Evolutionary conservation across 2,113 vertebrate species (phyloP), one percentile per base, ranked within the genome.

Genomic region (Bungarus multicinctus): DNA sequence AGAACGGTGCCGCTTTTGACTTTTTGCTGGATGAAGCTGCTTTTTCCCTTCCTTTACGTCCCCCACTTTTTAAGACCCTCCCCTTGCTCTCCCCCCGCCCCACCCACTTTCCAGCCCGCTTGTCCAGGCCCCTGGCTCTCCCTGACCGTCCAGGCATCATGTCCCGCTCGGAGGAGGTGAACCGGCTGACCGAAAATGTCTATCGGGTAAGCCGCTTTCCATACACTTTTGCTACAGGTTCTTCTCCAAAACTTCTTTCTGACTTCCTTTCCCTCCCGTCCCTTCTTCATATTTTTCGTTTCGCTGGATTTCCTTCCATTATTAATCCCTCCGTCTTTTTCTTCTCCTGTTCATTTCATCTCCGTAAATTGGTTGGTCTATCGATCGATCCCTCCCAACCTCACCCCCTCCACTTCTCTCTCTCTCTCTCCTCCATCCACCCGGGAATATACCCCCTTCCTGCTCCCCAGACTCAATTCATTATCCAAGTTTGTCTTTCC

Each of bases 131-230:
- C 87, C 94, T 25, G 93, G 60, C 64, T 54, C 74, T 91, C 43
- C 6, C n/a, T 18, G 16, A 39, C 90, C 39, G 60, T 23, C 90
- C 45, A 81, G 95, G 64, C 81, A 97, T 91, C 92, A 98, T 98
- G 98, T 98, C 98, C 94, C 97, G 98, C 95, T 98, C 98, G 4
- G 98, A 98, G 43, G 98, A 98, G 94, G 97, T 98, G 92, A 98
- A 98, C 97, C 98, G 98, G 96, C 98, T 98, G 97, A 98, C 98
- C 25, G 98, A 98, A 96, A 98, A 98, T 88, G 98, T 98, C 91
- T 98, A 94, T 34, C 55, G 93, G 93, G 93, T 94, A 34, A 91
- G 92, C 30, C 0, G 10, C 16, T 12, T 20, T 86, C 11, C n/a
- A 2, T 45, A 0, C 10, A 25, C 45, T 50, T 16, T 53, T 81